These are phyloP conservation scores for Nesogale talazaci DNA, from an alignment of 2,113 vertebrate species.

Conservation along the genomic window DNA sequence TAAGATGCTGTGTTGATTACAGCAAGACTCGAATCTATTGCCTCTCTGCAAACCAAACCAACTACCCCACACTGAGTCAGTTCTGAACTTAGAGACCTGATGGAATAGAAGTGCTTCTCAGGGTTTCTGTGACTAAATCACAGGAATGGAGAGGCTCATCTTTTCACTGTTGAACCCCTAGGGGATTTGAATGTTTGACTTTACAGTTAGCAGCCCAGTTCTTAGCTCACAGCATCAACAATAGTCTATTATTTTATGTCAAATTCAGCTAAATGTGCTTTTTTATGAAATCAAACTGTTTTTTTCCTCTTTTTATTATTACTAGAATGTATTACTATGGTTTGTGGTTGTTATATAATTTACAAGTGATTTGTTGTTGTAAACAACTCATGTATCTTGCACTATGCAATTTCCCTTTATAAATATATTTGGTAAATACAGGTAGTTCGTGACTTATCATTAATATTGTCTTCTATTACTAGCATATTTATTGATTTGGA, in stretches of 20 bases:
- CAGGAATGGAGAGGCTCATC: too few relatives aligned
- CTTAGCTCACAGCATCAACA: too few relatives aligned
- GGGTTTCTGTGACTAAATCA: too few relatives aligned
- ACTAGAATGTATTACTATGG: too few relatives aligned
- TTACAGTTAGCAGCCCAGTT: too few relatives aligned
- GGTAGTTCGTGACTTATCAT: neutral
- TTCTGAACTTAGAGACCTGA: too few relatives aligned
- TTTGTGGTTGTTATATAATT: neutral
- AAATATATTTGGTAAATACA: conserved; percentile 11
- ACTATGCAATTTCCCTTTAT: neutral
- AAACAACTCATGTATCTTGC: neutral
- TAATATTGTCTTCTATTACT: neutral
- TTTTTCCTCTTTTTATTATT: neutral
- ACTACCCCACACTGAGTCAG: too few relatives aligned
- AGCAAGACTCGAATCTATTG: neutral
- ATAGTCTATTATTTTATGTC: too few relatives aligned
- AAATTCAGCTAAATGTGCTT: neutral
- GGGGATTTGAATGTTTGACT: too few relatives aligned
- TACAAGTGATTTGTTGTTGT: neutral
- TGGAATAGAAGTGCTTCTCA: too few relatives aligned
- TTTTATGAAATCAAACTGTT: neutral
- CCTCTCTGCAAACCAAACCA: neutral
- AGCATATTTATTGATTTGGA: neutral
- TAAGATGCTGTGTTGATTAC: neutral
- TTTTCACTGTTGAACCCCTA: too few relatives aligned